Conservation (phyloP, 2,113 vertebrate genomes). For the Stigmatopora nigra region DNA sequence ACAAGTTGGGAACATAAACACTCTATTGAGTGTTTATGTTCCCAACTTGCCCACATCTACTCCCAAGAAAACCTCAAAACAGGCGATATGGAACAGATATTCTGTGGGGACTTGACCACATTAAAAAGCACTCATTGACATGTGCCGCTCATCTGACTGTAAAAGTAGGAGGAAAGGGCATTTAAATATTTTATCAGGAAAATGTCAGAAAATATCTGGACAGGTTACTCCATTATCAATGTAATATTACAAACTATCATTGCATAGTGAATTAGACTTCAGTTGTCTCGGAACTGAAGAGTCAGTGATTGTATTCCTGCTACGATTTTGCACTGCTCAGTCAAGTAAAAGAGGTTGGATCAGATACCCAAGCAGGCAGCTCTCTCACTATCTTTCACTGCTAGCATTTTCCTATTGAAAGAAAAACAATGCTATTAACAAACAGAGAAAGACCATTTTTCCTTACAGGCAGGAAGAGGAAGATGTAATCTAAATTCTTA, state of each 20-base stretch:
- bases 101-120: slow-evolving; percentile 41
- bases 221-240: background rate
- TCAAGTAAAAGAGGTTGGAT: slow-evolving; percentile 48
- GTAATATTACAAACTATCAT: background rate
- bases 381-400: slow-evolving; percentile 49
- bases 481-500: slow-evolving; percentile 65
- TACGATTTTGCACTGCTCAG: slow-evolving; percentile 5
- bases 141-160: slow-evolving; percentile 23
- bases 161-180: slow-evolving; percentile 2
- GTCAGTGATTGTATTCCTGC: no score
- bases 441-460: slow-evolving; percentile 45
- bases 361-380: slow-evolving; percentile 38
- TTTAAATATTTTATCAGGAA: slow-evolving; percentile 16
- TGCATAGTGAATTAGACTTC: no score
- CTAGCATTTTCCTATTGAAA: slow-evolving; percentile 60
- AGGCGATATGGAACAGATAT: slow-evolving; percentile 35
- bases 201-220: slow-evolving; percentile 12
- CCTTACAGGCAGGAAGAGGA: slow-evolving; percentile 27
- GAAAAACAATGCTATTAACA: slow-evolving; percentile 55
- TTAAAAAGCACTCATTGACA: slow-evolving; percentile 39
- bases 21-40: no score
- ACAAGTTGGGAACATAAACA: slow-evolving; percentile 63
- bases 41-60: slow-evolving; percentile 52
- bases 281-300: no score
- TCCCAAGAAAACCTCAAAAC: slow-evolving; percentile 46